Conservation (phyloP, 2,888 invertebrate species). For the Lepeophtheirus nordmannii region DNA sequence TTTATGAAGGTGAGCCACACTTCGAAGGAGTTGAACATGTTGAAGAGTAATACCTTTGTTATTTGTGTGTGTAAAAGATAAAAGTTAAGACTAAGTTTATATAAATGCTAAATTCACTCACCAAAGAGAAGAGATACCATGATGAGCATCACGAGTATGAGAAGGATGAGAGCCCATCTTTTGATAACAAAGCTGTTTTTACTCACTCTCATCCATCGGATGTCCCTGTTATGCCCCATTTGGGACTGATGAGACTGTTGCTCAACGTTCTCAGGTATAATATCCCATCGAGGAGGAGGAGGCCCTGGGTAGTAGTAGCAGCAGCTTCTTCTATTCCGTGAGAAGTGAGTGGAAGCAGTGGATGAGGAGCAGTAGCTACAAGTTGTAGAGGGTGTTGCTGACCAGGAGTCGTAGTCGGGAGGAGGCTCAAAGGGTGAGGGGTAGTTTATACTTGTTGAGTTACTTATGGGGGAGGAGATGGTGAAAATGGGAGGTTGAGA, state of each 20-base stretch:
- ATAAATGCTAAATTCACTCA: background rate
- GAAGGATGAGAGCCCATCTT: constrained; percentile 10
- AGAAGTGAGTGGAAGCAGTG: constrained; percentile 6
- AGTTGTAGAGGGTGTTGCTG: background rate
- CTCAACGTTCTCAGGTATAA: constrained; percentile 1
- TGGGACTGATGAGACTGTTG: background rate
- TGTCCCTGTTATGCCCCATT: background rate
- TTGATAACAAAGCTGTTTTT: constrained; percentile 3
- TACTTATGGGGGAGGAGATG: background rate
- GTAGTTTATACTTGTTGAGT: background rate
- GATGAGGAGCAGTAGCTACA: background rate
- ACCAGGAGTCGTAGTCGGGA: constrained; percentile 5
- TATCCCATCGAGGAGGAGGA: background rate
- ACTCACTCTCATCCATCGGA: background rate
- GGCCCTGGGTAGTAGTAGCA: constrained; percentile 6
- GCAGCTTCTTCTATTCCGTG: background rate
- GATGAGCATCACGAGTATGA: constrained; percentile 13
- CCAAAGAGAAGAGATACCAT: constrained; percentile 16
- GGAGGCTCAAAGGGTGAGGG: background rate
- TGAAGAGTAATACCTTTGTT: constrained; percentile 13
- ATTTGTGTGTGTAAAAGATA: background rate
- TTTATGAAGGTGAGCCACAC: background rate
- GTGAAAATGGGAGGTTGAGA: background rate
- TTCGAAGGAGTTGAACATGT: constrained; percentile 16
- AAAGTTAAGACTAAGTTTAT: background rate